These are phyloP conservation scores for Acropora tenuis DNA, from an alignment of 64 coral and sea anemone genomes.

Conservation along the genomic window DNA sequence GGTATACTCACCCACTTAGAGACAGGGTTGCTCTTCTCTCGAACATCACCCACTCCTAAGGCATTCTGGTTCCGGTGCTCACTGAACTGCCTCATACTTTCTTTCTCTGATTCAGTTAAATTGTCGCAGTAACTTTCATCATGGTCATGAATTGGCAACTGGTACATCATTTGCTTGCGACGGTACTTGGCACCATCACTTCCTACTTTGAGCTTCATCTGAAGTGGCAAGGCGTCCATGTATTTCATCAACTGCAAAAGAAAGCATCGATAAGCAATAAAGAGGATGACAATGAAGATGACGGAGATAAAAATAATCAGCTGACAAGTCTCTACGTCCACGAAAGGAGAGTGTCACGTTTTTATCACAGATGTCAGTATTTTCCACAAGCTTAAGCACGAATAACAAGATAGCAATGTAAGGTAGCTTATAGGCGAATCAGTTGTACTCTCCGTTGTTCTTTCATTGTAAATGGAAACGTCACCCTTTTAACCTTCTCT, in stretches of 20 bases:
- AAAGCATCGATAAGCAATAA: background rate
- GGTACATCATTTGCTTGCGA: constrained; percentile 95
- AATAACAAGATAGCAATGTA: no score
- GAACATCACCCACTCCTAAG: constrained; percentile 88
- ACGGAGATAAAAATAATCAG: no score
- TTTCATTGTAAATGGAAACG: no score
- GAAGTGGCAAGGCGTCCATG: constrained; percentile 84
- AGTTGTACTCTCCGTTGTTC: background rate
- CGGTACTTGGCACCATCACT: constrained; percentile 92
- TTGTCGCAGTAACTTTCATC: constrained; percentile 83
- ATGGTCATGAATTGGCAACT: constrained; percentile 96
- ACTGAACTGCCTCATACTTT: constrained; percentile 92
- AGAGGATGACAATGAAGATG: no score
- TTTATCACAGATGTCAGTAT: no score
- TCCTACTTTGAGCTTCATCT: constrained; percentile 67
- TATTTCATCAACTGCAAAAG: constrained; percentile 81
- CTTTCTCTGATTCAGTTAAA: constrained; percentile 80
- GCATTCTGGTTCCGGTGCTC: constrained; percentile 87
- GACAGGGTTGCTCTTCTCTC: constrained; percentile 76
- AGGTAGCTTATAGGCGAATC: no score
- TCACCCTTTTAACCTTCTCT: background rate
- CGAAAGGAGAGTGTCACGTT: no score
- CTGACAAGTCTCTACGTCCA: no score
- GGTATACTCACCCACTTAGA: constrained; percentile 65
- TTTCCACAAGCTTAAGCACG: no score